Conservation (phyloP, 1,140 invertebrate genomes). For the Reticulitermes speratus region DNA sequence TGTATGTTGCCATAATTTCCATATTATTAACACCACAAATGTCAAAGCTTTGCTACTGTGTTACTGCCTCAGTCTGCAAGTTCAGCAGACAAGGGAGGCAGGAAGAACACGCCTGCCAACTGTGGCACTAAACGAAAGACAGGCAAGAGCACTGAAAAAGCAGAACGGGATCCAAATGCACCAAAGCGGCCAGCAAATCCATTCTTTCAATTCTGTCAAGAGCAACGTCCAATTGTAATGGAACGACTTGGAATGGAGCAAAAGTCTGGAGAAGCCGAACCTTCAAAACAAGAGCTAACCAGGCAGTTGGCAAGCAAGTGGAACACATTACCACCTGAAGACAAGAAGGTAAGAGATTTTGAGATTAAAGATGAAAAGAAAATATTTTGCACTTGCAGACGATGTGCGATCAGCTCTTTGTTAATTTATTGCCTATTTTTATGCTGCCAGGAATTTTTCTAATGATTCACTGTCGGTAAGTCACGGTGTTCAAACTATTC, state of each 20-base stretch:
- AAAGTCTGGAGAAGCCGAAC: conserved; percentile 61
- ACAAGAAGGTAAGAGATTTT: conserved; percentile 60
- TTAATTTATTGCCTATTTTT: neutral
- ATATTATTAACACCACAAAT: too few species aligned
- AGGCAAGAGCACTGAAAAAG: conserved; percentile 50
- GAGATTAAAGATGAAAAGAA: neutral
- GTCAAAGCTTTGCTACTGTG: too few species aligned
- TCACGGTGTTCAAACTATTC: neutral
- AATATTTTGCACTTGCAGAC: too few species aligned
- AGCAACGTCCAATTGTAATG: conserved; percentile 69
- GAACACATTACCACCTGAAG: conserved; percentile 66
- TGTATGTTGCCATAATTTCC: too few species aligned
- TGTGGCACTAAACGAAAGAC: conserved; percentile 47
- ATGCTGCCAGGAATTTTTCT: conserved; percentile 15
- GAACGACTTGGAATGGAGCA: conserved; percentile 52
- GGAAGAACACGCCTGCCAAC: conserved; percentile 41
- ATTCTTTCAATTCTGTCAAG: conserved; percentile 78
- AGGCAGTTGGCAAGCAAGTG: conserved; percentile 70
- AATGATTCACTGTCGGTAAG: neutral
- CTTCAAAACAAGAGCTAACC: conserved; percentile 71
- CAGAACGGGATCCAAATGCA: conserved; percentile 70
- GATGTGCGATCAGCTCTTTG: neutral
- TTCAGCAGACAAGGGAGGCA: conserved; percentile 1
- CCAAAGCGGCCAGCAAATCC: conserved; percentile 77
- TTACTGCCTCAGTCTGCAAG: neutral